Evolutionary conservation across 2,113 vertebrate species (phyloP).

Genomic region (Heloderma charlesbogerti): DNA sequence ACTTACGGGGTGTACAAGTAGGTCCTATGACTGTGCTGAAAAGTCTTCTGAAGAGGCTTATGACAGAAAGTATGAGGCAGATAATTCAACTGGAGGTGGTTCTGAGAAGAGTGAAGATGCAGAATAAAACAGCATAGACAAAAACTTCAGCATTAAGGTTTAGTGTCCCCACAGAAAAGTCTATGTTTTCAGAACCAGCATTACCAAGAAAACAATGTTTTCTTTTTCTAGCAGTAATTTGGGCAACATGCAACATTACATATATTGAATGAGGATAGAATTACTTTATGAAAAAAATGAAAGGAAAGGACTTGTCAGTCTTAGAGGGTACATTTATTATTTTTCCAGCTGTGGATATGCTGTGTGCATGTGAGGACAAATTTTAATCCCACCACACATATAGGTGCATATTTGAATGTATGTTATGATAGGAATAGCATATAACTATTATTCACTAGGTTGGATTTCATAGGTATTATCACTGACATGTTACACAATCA

Average conservation of each 20-base stretch:
- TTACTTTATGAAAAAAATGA: constrained; percentile 46
- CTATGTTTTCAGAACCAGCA: constrained; percentile 29
- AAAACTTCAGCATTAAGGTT: constrained; percentile 7
- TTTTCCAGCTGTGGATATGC: background rate
- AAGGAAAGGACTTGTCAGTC: background rate
- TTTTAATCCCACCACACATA: background rate
- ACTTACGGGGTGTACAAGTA: constrained; percentile 80
- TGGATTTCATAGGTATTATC: background rate
- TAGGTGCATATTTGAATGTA: background rate
- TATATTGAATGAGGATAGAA: constrained; percentile 18
- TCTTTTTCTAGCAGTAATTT: constrained; percentile 2
- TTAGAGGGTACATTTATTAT: background rate
- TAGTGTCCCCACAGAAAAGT: constrained; percentile 8
- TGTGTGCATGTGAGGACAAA: background rate
- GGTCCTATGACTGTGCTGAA: constrained; percentile 80
- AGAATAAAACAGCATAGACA: constrained; percentile 54
- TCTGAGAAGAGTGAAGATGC: constrained; percentile 81
- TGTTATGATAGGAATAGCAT: background rate
- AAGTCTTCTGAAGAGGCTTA: constrained; percentile 77
- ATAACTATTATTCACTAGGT: background rate
- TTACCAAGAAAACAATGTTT: constrained; percentile 34
- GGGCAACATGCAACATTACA: background rate
- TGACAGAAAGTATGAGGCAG: constrained; percentile 81
- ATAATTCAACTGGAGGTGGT: constrained; percentile 73
- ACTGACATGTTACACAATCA: background rate